These are phyloP conservation scores for Leucopternis melanops DNA, from an alignment of 2,113 vertebrate species.

Conservation along the genomic window DNA sequence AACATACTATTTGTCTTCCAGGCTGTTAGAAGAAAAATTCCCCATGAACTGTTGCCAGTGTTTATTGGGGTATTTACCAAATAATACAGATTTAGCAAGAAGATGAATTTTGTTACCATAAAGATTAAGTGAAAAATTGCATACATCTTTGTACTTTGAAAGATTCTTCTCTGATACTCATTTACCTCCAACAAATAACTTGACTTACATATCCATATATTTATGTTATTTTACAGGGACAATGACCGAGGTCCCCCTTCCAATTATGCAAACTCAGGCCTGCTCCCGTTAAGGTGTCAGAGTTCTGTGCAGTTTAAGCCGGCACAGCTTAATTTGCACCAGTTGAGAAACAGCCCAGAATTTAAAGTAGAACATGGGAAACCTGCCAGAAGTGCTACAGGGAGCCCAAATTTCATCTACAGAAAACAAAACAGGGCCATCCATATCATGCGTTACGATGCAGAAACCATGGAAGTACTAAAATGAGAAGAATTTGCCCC, in stretches of 20 bases:
- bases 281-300: not conserved
- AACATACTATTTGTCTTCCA: conserved; percentile 63
- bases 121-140: conserved; percentile 46
- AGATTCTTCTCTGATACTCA: conserved; percentile 4
- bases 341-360: not conserved
- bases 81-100: conserved; percentile 29
- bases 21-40: conserved; percentile 54
- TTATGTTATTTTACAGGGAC: not conserved
- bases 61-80: conserved; percentile 44
- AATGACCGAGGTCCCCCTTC: not conserved
- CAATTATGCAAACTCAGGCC: not conserved
- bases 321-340: not conserved
- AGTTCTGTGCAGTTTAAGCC: not conserved
- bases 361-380: not conserved
- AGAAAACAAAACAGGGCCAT: not conserved
- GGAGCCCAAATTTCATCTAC: not conserved
- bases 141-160: not conserved
- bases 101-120: conserved; percentile 10
- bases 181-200: not conserved
- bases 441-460: not conserved
- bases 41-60: conserved; percentile 47
- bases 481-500: not conserved
- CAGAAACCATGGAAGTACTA: not conserved
- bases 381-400: not conserved
- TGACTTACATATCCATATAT: not conserved